Evolutionary conservation across 2,797 vertebrate species (phyloP).

Genomic region (Pelodytes ibericus): DNA sequence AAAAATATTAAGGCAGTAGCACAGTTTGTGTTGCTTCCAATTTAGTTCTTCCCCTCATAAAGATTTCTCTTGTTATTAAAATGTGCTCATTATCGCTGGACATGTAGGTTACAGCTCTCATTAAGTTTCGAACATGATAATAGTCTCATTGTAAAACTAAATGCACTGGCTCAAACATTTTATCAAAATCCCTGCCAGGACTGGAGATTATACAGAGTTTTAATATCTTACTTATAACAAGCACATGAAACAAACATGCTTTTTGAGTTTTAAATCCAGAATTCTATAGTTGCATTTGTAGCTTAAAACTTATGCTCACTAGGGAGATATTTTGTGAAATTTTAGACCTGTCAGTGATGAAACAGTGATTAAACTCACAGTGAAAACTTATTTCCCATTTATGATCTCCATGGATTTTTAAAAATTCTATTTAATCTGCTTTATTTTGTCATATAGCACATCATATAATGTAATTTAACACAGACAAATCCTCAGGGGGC

Average conservation of each 20-base stretch:
- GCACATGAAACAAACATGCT: too few relatives aligned
- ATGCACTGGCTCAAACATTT: not conserved
- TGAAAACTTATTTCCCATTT: not conserved
- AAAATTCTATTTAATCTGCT: too few relatives aligned
- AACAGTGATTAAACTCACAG: too few relatives aligned
- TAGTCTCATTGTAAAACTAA: not conserved
- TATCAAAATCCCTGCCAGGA: not conserved
- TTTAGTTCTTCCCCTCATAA: constrained; percentile 32
- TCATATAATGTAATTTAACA: too few relatives aligned
- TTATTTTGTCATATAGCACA: too few relatives aligned
- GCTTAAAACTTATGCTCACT: not conserved
- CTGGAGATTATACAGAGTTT: not conserved
- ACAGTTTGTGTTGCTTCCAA: constrained; percentile 13
- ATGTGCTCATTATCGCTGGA: constrained; percentile 34
- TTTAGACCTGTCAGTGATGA: not conserved
- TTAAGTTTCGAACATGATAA: constrained; percentile 12
- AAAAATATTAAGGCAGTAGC: constrained; percentile 20
- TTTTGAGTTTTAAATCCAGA: not conserved
- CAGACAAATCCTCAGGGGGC: too few relatives aligned
- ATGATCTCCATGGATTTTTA: not conserved
- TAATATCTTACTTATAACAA: not conserved
- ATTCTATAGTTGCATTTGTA: not conserved
- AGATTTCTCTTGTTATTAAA: constrained; percentile 17
- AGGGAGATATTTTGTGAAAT: not conserved
- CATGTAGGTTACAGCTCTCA: constrained; percentile 13